These are phyloP conservation scores for Syndactyla subalaris DNA, from an alignment of 2,797 vertebrate genomes.

Conservation along the genomic window DNA sequence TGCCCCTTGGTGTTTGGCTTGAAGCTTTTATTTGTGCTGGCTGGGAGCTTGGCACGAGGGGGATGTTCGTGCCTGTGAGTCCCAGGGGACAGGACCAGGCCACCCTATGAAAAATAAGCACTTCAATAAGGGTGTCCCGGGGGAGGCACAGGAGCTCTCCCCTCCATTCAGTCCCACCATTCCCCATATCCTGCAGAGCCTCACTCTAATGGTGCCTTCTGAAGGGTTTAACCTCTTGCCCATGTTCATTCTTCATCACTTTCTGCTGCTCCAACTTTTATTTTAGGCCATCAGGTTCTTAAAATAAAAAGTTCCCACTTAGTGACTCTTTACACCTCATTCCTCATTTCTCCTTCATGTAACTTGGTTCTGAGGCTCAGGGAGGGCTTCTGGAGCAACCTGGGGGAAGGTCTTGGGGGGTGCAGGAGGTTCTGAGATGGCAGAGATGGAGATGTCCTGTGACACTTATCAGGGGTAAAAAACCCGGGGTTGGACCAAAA, in stretches of 20 bases:
- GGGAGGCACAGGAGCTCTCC: not conserved
- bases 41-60: not conserved
- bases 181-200: not conserved
- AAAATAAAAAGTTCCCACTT: not conserved
- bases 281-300: not conserved
- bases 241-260: not conserved
- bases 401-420: not conserved
- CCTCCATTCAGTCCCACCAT: not conserved
- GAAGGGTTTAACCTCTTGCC: not conserved
- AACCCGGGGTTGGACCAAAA: not conserved
- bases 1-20: not conserved
- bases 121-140: not conserved
- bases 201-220: not conserved
- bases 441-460: not conserved
- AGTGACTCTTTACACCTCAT: not conserved
- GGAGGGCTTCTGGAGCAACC: not conserved
- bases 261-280: not conserved
- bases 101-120: not conserved
- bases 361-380: not conserved
- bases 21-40: not conserved
- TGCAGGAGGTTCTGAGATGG: not conserved
- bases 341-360: rapidly evolving
- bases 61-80: rapidly evolving
- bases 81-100: not conserved
- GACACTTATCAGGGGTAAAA: not conserved